Evolutionary conservation across 2,113 vertebrate genomes (phyloP).

Genomic region (Machaerirhynchus nigripectus): DNA sequence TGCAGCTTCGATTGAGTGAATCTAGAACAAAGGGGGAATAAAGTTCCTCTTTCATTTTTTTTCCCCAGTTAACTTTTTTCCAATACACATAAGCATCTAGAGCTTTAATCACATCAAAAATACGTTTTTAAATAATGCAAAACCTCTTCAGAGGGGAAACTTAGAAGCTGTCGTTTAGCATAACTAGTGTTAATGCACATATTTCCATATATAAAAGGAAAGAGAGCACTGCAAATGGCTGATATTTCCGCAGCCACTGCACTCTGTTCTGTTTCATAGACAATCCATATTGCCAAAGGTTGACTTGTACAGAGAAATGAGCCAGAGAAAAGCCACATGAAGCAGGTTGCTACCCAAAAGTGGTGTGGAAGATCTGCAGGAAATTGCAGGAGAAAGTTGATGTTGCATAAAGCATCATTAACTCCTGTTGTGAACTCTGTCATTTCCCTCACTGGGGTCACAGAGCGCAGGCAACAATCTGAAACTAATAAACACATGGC

Average conservation of each 20-base stretch:
- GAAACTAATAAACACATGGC: neutral
- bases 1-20: slow-evolving; percentile 14
- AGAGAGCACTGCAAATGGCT: neutral
- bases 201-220: neutral
- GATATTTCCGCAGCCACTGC: neutral
- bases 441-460: neutral
- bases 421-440: slow-evolving; percentile 1
- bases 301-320: slow-evolving; percentile 5
- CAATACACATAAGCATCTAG: neutral
- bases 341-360: neutral
- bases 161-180: neutral
- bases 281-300: neutral
- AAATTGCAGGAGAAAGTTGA: slow-evolving; percentile 27
- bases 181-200: rapidly evolving
- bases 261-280: neutral
- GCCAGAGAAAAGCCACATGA: neutral
- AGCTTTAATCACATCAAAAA: neutral
- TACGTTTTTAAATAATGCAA: neutral
- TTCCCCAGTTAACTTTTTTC: neutral
- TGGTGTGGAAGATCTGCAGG: neutral
- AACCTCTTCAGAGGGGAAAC: neutral
- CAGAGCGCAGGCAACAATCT: neutral
- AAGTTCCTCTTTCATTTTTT: neutral
- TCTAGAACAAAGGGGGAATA: neutral
- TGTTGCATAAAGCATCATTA: slow-evolving; percentile 18